Conservation (phyloP, 1,140 invertebrate genomes). For the Ptiloglossa arizonensis region DNA sequence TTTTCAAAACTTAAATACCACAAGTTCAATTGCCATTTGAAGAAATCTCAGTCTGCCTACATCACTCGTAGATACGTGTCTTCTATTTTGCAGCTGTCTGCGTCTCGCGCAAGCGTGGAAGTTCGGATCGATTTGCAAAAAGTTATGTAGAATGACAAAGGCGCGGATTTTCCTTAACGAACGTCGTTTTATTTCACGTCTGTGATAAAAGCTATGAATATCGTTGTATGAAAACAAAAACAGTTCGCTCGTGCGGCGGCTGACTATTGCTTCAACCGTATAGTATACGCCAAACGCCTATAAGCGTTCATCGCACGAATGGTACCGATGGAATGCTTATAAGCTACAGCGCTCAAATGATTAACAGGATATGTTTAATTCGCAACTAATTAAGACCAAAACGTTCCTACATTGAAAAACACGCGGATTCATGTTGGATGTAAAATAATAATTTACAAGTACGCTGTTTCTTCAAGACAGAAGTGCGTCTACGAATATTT, state of each 20-base stretch:
- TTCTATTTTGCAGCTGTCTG: background rate
- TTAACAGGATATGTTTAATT: no score
- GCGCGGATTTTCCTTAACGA: background rate
- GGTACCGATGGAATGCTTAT: no score
- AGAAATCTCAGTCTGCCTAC: background rate
- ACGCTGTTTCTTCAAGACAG: slow-evolving; percentile 16
- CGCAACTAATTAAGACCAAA: background rate
- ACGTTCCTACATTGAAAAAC: background rate
- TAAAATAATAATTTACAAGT: slow-evolving; percentile 27
- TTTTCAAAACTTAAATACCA: background rate
- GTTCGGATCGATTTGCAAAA: background rate
- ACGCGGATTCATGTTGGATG: background rate
- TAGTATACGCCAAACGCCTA: no score
- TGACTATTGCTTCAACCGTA: no score
- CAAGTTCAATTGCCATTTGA: background rate
- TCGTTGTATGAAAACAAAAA: slow-evolving; percentile 16
- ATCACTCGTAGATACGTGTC: background rate
- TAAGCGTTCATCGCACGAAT: no score
- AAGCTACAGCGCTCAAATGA: no score
- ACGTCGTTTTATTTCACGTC: slow-evolving; percentile 10
- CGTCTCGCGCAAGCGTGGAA: background rate
- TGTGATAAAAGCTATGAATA: background rate
- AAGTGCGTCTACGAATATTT: slow-evolving; percentile 43
- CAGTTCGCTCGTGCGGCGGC: background rate
- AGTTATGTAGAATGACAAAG: background rate